Base-by-base conservation (phyloP, 2,888 invertebrate genomes). In the Ctenicera cuprea region DNA sequence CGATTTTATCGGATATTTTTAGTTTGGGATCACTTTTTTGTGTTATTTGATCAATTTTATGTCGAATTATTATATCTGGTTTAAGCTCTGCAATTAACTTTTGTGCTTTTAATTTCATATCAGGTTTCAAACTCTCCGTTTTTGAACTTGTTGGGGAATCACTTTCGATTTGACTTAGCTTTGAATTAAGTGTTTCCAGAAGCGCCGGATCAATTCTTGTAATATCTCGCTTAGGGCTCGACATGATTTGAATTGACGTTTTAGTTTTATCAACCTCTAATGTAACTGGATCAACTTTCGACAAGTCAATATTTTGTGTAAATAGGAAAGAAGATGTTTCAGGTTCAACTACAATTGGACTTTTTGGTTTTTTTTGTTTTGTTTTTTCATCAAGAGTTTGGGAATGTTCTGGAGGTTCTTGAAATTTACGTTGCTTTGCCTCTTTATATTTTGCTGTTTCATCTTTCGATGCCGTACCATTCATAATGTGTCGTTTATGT, bases 401-500 rank as follows among this genome's bases (percentile, higher is more conserved):
- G 38, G 79, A 75, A 88, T 88, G 45, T 33, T 63, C 38, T 5
- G 76, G 65, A 71, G 78, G 77, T 78, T 74, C 41, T 14, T 52
- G 74, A 12, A 73, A 70, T 62, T 43, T 81, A 59, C 71, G 82
- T 66, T 62, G 41, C 18, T 61, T 72, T 18, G 18, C 9, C 71
- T 77, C 77, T 54, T 74, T 77, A 38, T 66, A 62, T 69, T 79
- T 79, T n/a, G 62, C 59, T 8, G 69, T 73, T 59, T 85, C 83
- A 84, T 87, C 65, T 83, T 85, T 79, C 0, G 92, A 90, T 0
- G 94, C 94, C 0, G 95, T 95, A 0, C 95, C 95, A 83, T 95
- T 95, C 93, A 95, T 94, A 0, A 95, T 90, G 83, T 95, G 95
- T 3, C 95, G 90, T 83, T 95, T 95, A 83, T 95, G 95, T 62